phyloP scores from a whole-genome alignment of 1,140 invertebrate species.

The Drosophila lacertosa region DNA sequence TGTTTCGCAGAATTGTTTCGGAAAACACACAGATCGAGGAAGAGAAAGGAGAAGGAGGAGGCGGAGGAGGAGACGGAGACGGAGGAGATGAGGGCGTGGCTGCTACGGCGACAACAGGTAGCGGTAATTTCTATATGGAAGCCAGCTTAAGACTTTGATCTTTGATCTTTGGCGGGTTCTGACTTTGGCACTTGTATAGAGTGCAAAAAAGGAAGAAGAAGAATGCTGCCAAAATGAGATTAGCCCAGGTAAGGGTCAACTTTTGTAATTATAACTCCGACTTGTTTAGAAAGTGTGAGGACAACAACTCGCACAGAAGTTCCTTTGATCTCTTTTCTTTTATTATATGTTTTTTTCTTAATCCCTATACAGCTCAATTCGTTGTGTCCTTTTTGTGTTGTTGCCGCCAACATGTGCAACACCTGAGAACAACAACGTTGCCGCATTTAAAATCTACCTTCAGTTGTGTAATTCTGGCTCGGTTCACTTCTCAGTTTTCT shows the following conservation, averaged over 20 bases:
- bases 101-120: constrained; percentile 61
- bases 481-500: too few relatives aligned
- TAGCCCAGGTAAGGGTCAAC: constrained; percentile 31
- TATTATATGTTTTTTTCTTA: neutral
- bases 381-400: constrained; percentile 43
- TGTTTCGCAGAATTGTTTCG: constrained; percentile 69
- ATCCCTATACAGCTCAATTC: constrained; percentile 41
- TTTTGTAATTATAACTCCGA: constrained; percentile 65
- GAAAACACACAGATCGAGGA: constrained; percentile 72
- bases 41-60: constrained; percentile 1
- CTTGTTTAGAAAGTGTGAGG: constrained; percentile 65
- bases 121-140: constrained; percentile 49
- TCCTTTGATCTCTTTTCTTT: constrained; percentile 59
- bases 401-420: constrained; percentile 49
- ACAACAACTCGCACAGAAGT: constrained; percentile 17
- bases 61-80: neutral
- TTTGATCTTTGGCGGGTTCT: constrained; percentile 59
- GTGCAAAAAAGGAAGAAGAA: constrained; percentile 38
- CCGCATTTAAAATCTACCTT: constrained; percentile 22
- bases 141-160: constrained; percentile 62
- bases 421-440: constrained; percentile 35
- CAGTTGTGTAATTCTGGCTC: constrained; percentile 31
- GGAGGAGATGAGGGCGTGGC: neutral
- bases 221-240: constrained; percentile 55
- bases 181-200: constrained; percentile 72